A percentile compares a stretch with the other conserved stretches of the same genome.
Evolutionary conservation across 2,888 invertebrate species (phyloP).

Genomic region (Thysanoteuthis rhombus): DNA sequence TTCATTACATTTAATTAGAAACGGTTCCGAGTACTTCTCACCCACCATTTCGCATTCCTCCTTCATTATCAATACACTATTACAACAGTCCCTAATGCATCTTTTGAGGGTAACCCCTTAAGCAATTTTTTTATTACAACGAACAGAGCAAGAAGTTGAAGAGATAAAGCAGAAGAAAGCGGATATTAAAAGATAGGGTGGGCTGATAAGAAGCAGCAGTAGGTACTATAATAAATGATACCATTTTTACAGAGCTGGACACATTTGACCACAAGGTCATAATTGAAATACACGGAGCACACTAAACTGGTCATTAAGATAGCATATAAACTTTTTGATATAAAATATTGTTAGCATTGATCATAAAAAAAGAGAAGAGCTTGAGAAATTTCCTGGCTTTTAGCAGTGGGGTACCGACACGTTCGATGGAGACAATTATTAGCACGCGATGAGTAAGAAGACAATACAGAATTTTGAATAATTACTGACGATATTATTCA

Average conservation of each 20-base stretch:
- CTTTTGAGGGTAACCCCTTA: background rate
- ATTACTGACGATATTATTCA: too few species aligned
- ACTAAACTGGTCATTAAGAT: background rate
- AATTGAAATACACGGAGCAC: background rate
- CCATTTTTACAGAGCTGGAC: background rate
- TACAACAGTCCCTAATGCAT: background rate
- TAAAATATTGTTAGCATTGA: too few species aligned
- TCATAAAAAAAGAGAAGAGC: too few species aligned
- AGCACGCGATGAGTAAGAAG: too few species aligned
- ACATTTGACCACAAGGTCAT: conserved; percentile 12
- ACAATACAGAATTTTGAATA: too few species aligned
- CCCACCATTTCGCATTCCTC: background rate
- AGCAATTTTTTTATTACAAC: background rate
- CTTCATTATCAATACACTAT: background rate
- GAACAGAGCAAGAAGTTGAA: background rate
- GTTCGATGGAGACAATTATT: too few species aligned
- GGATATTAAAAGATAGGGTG: background rate
- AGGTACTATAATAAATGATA: background rate
- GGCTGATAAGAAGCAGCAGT: background rate
- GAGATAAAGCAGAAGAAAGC: background rate
- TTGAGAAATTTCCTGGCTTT: too few species aligned
- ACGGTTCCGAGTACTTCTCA: background rate
- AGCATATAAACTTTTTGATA: background rate
- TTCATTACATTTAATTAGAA: background rate
- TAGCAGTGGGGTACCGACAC: too few species aligned